These are phyloP conservation scores for Aplysia californica DNA, from an alignment of 1,140 invertebrate genomes.

Conservation along the genomic window DNA sequence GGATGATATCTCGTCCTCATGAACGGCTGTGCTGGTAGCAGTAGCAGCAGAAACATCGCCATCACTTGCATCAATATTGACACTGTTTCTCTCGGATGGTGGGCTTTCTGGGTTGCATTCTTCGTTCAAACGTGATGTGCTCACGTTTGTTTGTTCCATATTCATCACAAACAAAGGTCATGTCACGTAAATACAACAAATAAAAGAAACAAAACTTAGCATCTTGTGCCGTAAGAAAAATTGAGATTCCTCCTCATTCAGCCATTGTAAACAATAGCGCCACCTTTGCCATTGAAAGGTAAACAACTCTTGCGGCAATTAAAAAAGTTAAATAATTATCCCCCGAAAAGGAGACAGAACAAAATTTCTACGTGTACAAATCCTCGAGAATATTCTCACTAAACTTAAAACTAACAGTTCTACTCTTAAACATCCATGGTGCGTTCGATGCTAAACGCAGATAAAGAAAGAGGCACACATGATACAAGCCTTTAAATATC, in stretches of 20 bases:
- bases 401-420: no score
- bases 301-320: slow-evolving; percentile 6
- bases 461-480: no score
- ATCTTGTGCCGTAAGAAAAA: slow-evolving; percentile 20
- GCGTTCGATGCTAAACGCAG: no score
- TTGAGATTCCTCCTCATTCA: slow-evolving; percentile 28
- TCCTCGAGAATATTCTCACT: neutral
- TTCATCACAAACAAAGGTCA: neutral
- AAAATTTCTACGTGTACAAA: neutral
- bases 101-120: neutral
- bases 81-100: neutral
- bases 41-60: neutral
- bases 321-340: no score
- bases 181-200: slow-evolving; percentile 2
- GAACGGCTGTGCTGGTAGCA: neutral
- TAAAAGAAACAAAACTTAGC: neutral
- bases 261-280: slow-evolving; percentile 29
- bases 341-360: neutral
- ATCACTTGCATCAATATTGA: neutral
- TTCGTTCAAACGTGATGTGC: slow-evolving; percentile 12
- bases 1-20: neutral
- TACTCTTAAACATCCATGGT: no score
- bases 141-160: slow-evolving; percentile 7
- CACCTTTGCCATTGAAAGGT: slow-evolving; percentile 20
- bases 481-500: no score